phyloP scores from a whole-genome alignment of 2,888 invertebrate species.

The Tipula confusa region DNA sequence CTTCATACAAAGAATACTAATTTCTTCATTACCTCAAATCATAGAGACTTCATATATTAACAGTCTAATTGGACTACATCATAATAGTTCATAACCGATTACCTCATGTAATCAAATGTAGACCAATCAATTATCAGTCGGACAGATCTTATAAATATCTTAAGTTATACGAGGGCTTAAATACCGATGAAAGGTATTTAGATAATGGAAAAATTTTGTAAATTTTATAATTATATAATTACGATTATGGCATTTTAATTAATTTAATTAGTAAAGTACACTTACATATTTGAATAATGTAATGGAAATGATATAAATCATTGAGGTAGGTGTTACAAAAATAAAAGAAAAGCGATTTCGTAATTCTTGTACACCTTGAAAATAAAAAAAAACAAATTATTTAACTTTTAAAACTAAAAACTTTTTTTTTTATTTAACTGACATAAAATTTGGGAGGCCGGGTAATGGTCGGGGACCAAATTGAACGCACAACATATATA shows the following conservation, averaged over 20 bases:
- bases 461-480: no score
- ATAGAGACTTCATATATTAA: no score
- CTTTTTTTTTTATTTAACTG: no score
- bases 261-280: neutral
- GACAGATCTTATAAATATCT: neutral
- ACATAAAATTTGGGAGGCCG: no score
- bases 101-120: no score
- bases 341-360: neutral
- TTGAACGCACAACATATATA: neutral
- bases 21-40: no score
- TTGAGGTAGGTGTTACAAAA: neutral
- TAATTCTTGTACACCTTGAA: neutral
- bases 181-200: neutral
- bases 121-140: neutral
- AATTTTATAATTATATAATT: neutral
- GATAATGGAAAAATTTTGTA: neutral
- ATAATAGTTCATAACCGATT: no score
- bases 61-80: no score
- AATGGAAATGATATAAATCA: neutral
- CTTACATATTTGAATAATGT: neutral
- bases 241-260: neutral
- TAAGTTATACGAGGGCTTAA: neutral
- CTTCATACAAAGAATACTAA: no score
- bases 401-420: neutral
- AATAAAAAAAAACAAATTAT: neutral